Percentiles rank a stretch among this genome's conserved stretches.
These are phyloP conservation scores for Drosophila prosaltans DNA, from an alignment of 1,140 invertebrate genomes.

Conservation along the genomic window DNA sequence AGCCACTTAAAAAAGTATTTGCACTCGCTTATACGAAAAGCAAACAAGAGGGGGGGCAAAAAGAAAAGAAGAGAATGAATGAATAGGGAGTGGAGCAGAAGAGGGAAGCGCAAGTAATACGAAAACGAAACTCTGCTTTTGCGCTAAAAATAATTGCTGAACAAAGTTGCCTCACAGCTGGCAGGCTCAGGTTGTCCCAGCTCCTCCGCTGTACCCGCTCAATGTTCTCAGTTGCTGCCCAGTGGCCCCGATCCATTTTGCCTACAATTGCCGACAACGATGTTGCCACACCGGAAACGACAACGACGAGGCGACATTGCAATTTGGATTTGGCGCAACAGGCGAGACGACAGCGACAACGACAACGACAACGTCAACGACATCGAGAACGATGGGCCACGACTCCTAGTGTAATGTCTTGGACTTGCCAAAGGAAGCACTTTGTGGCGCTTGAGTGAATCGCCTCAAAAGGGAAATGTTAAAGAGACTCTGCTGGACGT, in stretches of 20 bases:
- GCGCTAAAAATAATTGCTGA: constrained; percentile 74
- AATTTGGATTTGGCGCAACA: constrained; percentile 54
- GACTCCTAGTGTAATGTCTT: background rate
- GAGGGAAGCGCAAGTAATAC: constrained; percentile 21
- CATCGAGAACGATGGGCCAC: constrained; percentile 2
- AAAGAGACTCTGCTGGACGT: constrained; percentile 44
- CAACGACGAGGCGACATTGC: constrained; percentile 64
- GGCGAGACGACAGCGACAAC: constrained; percentile 16
- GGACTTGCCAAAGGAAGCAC: constrained; percentile 63
- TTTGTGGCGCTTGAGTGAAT: constrained; percentile 73
- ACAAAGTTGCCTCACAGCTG: constrained; percentile 73
- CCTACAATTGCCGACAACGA: constrained; percentile 23
- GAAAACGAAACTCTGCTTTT: constrained; percentile 17
- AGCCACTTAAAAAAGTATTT: constrained; percentile 78
- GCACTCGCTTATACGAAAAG: constrained; percentile 70
- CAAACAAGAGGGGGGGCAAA: constrained; percentile 48
- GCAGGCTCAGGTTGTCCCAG: constrained; percentile 17
- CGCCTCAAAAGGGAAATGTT: constrained; percentile 60
- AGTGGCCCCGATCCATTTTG: constrained; percentile 24
- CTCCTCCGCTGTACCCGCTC: background rate
- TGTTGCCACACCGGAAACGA: constrained; percentile 50
- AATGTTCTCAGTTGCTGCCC: background rate
- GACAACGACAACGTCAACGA: background rate
- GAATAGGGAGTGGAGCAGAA: constrained; percentile 1
- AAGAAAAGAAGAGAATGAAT: constrained; percentile 13